Percentiles rank a stretch among this genome's conserved stretches.
phyloP scores from a whole-genome alignment of 35 echinoderm and acorn worm genomes.

The Ophiothrix spiculata region DNA sequence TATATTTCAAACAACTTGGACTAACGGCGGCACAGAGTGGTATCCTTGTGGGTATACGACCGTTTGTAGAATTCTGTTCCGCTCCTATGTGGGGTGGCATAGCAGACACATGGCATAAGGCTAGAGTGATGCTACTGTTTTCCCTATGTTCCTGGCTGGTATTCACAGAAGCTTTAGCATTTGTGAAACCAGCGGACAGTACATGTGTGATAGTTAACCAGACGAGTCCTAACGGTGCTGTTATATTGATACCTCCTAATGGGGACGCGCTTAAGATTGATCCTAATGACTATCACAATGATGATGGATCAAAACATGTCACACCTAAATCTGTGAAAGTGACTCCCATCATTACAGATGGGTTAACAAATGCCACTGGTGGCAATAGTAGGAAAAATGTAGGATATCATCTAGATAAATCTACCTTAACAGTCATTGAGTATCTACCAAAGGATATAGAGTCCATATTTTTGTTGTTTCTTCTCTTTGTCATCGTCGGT shows the following conservation, averaged over 20 bases:
- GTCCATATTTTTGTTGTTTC: constrained; percentile 57
- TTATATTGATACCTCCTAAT: background rate
- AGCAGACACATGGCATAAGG: constrained; percentile 87
- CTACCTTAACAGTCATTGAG: constrained; percentile 22
- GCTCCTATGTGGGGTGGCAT: constrained; percentile 80
- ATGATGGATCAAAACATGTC: background rate
- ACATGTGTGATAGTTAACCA: constrained; percentile 55
- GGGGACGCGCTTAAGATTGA: background rate
- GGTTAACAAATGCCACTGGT: no score
- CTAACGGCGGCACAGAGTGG: constrained; percentile 80
- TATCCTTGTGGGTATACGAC: constrained; percentile 79
- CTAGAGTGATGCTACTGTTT: constrained; percentile 77
- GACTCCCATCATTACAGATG: background rate
- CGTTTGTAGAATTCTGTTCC: constrained; percentile 88
- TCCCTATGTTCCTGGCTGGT: constrained; percentile 82
- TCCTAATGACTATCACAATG: background rate
- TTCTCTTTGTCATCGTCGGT: constrained; percentile 78
- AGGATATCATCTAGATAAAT: background rate
- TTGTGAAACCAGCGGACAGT: constrained; percentile 60
- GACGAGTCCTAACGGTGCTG: constrained; percentile 23
- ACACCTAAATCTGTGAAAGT: background rate
- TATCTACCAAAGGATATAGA: constrained; percentile 44
- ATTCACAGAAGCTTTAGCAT: constrained; percentile 77
- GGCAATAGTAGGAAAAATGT: background rate
- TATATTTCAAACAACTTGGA: constrained; percentile 95